Evolutionary conservation across 2,888 invertebrate species (phyloP).

Genomic region (Tridacna gigas): DNA sequence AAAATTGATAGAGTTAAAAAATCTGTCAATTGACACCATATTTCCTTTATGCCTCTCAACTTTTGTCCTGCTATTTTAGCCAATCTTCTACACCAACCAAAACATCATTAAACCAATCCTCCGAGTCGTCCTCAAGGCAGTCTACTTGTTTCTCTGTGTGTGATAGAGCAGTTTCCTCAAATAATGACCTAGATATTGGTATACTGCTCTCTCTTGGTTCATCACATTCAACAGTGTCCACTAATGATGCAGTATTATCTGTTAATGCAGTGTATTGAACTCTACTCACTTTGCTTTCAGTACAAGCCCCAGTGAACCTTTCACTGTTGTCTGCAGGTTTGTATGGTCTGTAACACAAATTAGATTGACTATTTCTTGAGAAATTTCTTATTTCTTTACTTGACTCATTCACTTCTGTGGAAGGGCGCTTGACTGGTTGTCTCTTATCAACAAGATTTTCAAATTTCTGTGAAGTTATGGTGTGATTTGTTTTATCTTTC

Average conservation of each 20-base stretch:
- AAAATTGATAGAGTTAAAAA: too few species aligned
- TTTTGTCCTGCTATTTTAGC: slow-evolving; percentile 19
- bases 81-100: slow-evolving; percentile 37
- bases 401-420: too few species aligned
- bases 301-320: neutral
- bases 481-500: neutral
- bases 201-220: neutral
- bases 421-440: neutral
- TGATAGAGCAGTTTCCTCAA: neutral
- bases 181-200: neutral
- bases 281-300: neutral
- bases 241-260: neutral
- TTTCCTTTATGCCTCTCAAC: neutral
- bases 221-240: neutral
- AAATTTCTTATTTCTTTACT: too few species aligned
- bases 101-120: slow-evolving; percentile 49
- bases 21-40: too few species aligned
- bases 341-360: too few species aligned
- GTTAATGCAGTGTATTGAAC: too few species aligned
- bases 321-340: neutral
- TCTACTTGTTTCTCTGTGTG: neutral
- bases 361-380: too few species aligned
- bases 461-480: neutral
- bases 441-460: neutral
- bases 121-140: slow-evolving; percentile 23